Evolutionary conservation across 2,113 vertebrate species (phyloP).

Genomic region (Redunca redunca): DNA sequence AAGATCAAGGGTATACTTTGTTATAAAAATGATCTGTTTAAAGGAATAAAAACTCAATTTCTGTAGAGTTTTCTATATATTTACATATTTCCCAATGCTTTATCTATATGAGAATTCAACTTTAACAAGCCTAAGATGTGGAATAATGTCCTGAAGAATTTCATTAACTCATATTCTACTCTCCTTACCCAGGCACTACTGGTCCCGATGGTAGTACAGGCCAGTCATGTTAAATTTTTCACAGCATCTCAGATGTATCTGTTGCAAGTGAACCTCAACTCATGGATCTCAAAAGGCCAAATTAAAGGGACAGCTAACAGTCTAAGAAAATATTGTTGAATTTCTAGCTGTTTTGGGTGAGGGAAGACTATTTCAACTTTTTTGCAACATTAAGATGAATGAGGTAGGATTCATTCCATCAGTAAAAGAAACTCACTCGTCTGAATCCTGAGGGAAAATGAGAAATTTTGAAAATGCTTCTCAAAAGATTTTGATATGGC

Average conservation of each 20-base stretch:
- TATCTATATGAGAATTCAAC: background rate
- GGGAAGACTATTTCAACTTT: background rate
- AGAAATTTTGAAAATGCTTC: background rate
- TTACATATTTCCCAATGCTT: background rate
- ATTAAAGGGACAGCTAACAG: background rate
- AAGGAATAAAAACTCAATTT: background rate
- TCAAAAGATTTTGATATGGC: background rate
- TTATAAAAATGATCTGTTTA: background rate
- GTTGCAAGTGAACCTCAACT: background rate
- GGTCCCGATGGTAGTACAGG: too few relatives aligned
- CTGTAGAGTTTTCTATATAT: background rate
- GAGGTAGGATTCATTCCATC: background rate
- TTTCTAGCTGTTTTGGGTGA: background rate
- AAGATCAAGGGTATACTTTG: background rate
- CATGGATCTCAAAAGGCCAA: background rate
- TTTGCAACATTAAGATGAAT: background rate
- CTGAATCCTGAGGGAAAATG: background rate
- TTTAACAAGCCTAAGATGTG: background rate
- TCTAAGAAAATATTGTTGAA: background rate
- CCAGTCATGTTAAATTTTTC: background rate
- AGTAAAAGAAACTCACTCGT: background rate
- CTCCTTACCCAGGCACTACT: background rate
- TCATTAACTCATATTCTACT: background rate
- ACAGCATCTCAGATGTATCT: background rate
- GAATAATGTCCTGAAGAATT: background rate